phyloP scores from a whole-genome alignment of 2,888 invertebrate species.

The Cremastinae sp. region DNA sequence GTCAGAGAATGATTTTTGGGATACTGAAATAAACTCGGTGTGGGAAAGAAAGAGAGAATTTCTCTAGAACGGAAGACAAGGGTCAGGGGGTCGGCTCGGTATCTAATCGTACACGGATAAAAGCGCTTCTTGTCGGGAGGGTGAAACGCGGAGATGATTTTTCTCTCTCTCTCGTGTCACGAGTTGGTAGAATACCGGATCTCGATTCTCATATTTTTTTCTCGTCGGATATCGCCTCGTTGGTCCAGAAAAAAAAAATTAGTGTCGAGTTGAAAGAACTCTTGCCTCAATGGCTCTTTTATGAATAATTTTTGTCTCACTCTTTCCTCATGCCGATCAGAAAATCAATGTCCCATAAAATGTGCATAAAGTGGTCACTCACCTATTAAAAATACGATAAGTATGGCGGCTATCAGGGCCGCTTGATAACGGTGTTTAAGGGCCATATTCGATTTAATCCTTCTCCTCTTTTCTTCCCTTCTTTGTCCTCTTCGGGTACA shows the following conservation, averaged over 20 bases:
- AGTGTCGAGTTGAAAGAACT: no score
- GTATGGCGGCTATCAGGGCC: slow-evolving; percentile 62
- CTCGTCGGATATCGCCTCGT: no score
- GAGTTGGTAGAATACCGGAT: slow-evolving; percentile 65
- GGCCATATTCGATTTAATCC: slow-evolving; percentile 64
- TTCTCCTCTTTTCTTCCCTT: slow-evolving; percentile 52
- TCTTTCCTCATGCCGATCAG: no score
- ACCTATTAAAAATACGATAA: slow-evolving; percentile 65
- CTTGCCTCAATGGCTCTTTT: no score
- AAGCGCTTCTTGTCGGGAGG: slow-evolving; percentile 70
- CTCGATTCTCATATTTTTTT: slow-evolving; percentile 37
- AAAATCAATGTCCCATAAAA: no score
- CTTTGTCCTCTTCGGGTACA: slow-evolving; percentile 41
- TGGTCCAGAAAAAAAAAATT: no score
- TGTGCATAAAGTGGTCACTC: slow-evolving; percentile 53
- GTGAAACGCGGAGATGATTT: slow-evolving; percentile 66
- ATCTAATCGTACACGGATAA: slow-evolving; percentile 77
- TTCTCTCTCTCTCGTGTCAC: slow-evolving; percentile 49
- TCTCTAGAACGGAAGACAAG: slow-evolving; percentile 70
- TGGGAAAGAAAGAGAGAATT: slow-evolving; percentile 51
- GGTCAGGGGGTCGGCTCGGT: slow-evolving; percentile 74
- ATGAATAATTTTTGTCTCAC: no score
- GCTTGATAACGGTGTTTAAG: slow-evolving; percentile 56
- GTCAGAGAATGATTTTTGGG: slow-evolving; percentile 65
- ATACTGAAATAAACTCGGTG: slow-evolving; percentile 68